Evolutionary conservation across 2,888 invertebrate species (phyloP), one percentile per base, ranked within the genome.

Genomic region (Lithophane ornitopus): DNA sequence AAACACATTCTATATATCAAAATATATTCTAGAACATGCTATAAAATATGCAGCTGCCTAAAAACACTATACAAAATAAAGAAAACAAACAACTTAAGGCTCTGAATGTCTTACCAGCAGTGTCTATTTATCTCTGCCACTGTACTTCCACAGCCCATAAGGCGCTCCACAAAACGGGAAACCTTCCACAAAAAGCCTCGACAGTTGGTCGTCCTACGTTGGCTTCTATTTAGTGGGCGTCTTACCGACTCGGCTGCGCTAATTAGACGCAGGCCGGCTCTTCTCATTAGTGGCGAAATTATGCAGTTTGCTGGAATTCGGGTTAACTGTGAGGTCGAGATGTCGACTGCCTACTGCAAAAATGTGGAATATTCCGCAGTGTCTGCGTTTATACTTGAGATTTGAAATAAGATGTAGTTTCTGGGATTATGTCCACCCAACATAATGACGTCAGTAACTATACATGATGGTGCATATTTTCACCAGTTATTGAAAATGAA

Each of bases 231-330:
- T 94, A 95, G 95, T 94, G 93, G 94, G 93, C 95, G 94, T 95
- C 96, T 95, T 95, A 94, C 94, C 92, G 90, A 93, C 93, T 93
- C 79, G 89, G 91, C 91, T 90, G 92, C 95, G 94, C 95, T 96
- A 96, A 96, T 96, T 96, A 96, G 95, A 95, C 94, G 94, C 87
- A 90, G 92, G 93, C 93, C 94, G 93, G 77, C 92, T 94, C 94
- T 94, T 94, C 96, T 96, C 96, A 96, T 96, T 96, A 96, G 96
- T 93, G 95, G 94, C 93, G 93, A 94, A 95, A 95, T 96, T 96
- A 96, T 95, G 95, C 95, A 95, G 95, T 95, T 95, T 95, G 94
- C 91, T 89, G 93, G 94, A 93, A 95, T 95, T 94, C 94, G 94
- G 95, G 95, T 94, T 95, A 95, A 96, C 94, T 94, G 92, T 91